Evolutionary conservation across 2,797 vertebrate genomes (phyloP), one percentile per base, ranked within the genome.

Genomic region (Anabacerthia variegaticeps): DNA sequence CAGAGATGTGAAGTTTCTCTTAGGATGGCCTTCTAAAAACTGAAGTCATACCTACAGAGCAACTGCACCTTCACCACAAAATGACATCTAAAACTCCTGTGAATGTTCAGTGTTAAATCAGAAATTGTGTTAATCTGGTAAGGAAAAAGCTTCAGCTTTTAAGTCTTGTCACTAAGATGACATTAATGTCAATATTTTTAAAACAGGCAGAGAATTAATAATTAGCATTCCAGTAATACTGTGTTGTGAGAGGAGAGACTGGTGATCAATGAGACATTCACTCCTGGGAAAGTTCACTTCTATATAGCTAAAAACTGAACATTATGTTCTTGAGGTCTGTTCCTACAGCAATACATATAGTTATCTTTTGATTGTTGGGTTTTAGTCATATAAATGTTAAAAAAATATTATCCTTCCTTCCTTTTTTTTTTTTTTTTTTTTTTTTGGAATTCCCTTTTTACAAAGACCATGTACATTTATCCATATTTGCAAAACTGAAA

Each of bases 401-500:
- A 10, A 72, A 72, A 69, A 30, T 65, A 46, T 21, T 73, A 44
- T 1, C 0, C 1, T 12, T 3, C n/a, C n/a, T n/a, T n/a, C n/a
- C n/a, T 36, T 36, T 36, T 36, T 36, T 36, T n/a, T 54, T 63
- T 58, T 71, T 36, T 51, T 52, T 52, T 49, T 46, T 27, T 67
- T 63, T 43, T 44, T 56, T 1, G 36, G 3, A 81, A 67, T 89
- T 83, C 14, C 13, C 36, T 72, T 79, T 91, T 83, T 83, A 69
- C 27, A 23, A 80, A 51, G 34, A 32, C 30, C 9, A 13, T 18
- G 12, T 51, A 43, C 28, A 44, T 52, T 71, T 68, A 78, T 63
- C 84, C 51, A 62, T 46, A 54, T 85, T 85, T 80, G 22, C 43
- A 86, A 88, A 88, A 69, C 27, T 71, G 71, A 91, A 75, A 71